Evolutionary conservation across 1,140 invertebrate species (phyloP).

Genomic region (Mylabris phalerata): DNA sequence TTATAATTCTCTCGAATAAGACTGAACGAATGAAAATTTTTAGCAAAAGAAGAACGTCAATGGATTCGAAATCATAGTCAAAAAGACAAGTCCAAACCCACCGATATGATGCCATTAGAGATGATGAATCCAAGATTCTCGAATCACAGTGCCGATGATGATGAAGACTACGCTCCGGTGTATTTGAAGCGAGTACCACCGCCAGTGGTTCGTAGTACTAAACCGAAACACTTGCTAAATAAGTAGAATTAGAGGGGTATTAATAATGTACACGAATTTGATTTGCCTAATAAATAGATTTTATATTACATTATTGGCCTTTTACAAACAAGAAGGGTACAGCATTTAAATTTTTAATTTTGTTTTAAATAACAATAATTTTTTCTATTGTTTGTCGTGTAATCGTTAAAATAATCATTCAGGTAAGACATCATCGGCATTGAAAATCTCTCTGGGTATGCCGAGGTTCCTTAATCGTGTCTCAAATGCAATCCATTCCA

Average conservation of each 20-base stretch:
- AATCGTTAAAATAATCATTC: constrained; percentile 9
- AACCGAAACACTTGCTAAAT: constrained; percentile 15
- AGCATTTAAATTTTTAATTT: constrained; percentile 14
- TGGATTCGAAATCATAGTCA: background rate
- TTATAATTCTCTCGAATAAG: background rate
- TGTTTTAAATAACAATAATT: background rate
- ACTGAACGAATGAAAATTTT: constrained; percentile 3
- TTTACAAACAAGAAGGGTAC: constrained; percentile 12
- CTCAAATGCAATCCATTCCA: constrained; percentile 12
- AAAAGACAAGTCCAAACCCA: constrained; percentile 11
- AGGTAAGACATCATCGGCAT: constrained; percentile 8
- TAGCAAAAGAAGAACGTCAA: constrained; percentile 19
- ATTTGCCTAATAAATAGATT: constrained; percentile 12
- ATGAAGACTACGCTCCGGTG: constrained; percentile 21
- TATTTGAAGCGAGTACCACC: constrained; percentile 22
- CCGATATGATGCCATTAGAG: constrained; percentile 16
- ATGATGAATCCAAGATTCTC: background rate
- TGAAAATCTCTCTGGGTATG: constrained; percentile 7
- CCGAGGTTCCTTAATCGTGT: constrained; percentile 10
- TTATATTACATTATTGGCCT: constrained; percentile 11
- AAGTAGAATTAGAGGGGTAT: background rate
- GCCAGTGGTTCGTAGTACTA: constrained; percentile 9
- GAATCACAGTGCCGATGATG: constrained; percentile 13
- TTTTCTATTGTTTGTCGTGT: too few relatives aligned
- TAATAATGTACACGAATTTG: background rate